Evolutionary conservation across 2,797 vertebrate species (phyloP).

Genomic region (Rhabdophis nuchalis): DNA sequence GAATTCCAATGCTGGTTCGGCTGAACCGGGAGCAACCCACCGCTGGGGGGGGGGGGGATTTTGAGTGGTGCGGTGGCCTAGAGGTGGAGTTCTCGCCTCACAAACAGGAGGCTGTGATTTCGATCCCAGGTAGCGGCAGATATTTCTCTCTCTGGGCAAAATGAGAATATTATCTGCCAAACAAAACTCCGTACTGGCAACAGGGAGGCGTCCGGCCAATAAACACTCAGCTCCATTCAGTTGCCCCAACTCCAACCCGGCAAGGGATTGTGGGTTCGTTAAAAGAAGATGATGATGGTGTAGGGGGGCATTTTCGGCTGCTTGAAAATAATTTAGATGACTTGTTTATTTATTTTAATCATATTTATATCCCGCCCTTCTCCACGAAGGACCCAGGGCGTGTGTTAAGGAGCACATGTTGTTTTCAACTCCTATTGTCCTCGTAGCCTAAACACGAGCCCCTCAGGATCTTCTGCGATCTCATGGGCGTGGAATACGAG

Average conservation of each 20-base stretch:
- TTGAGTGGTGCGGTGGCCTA: neutral
- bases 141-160: too few relatives aligned
- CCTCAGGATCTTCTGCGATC: slow-evolving; percentile 87
- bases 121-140: neutral
- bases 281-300: neutral
- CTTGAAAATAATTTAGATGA: neutral
- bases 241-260: too few relatives aligned
- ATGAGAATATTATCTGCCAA: too few relatives aligned
- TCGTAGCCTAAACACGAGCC: slow-evolving; percentile 87
- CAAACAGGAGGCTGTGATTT: neutral
- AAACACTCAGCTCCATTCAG: too few relatives aligned
- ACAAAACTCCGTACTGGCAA: too few relatives aligned
- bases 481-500: slow-evolving; percentile 91
- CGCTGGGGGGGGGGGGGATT: neutral
- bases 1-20: too few relatives aligned
- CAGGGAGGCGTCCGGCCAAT: too few relatives aligned
- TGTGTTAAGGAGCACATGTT: neutral
- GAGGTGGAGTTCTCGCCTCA: neutral
- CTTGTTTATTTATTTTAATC: too few relatives aligned
- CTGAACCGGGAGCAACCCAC: too few relatives aligned
- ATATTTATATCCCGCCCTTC: too few relatives aligned
- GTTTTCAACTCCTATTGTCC: slow-evolving; percentile 25
- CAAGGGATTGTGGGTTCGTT: too few relatives aligned
- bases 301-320: neutral
- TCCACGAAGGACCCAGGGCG: too few relatives aligned